A percentile compares a stretch with the other conserved stretches of the same genome.
Conservation (phyloP, 2,888 invertebrate genomes). For the Lepetodrilus schrolli region DNA sequence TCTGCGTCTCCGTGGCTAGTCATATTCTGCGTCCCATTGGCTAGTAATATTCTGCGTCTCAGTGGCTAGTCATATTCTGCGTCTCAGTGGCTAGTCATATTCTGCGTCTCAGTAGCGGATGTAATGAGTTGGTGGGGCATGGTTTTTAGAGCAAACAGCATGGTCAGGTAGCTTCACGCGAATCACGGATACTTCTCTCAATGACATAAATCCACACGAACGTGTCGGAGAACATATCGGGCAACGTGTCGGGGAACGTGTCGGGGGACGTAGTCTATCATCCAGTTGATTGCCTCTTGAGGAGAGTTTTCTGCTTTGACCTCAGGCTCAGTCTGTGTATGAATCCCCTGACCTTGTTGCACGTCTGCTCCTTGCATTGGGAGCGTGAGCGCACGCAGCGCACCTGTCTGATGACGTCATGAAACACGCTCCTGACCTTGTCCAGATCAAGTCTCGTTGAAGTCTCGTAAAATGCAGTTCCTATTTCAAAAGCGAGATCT, state of each 20-base stretch:
- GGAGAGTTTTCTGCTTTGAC: conserved; percentile 9
- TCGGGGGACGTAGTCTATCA: conserved; percentile 23
- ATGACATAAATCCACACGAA: background rate
- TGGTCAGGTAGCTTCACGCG: background rate
- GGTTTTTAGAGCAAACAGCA: too few relatives aligned
- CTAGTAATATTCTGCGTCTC: too few relatives aligned
- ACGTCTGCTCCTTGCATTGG: conserved; percentile 22
- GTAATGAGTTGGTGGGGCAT: too few relatives aligned
- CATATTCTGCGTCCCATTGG: too few relatives aligned
- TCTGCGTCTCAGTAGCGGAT: too few relatives aligned
- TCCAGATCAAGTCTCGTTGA: conserved; percentile 34
- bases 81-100: too few relatives aligned
- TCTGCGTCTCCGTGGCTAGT: too few relatives aligned
- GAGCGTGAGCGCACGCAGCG: conserved; percentile 33
- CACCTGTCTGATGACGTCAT: conserved; percentile 44
- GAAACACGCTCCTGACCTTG: conserved; percentile 35
- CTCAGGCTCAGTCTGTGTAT: conserved; percentile 34
- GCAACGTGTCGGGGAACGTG: too few relatives aligned
- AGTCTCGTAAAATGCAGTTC: conserved; percentile 41
- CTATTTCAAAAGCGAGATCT: conserved; percentile 39
- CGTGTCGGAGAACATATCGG: too few relatives aligned
- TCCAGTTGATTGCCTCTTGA: conserved; percentile 24
- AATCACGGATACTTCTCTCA: background rate
- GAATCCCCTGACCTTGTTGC: conserved; percentile 30
- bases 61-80: too few relatives aligned